Percentiles rank a stretch among this genome's conserved stretches.
These are phyloP conservation scores for Pheosia tremula DNA, from an alignment of 2,888 invertebrate genomes.

Conservation along the genomic window DNA sequence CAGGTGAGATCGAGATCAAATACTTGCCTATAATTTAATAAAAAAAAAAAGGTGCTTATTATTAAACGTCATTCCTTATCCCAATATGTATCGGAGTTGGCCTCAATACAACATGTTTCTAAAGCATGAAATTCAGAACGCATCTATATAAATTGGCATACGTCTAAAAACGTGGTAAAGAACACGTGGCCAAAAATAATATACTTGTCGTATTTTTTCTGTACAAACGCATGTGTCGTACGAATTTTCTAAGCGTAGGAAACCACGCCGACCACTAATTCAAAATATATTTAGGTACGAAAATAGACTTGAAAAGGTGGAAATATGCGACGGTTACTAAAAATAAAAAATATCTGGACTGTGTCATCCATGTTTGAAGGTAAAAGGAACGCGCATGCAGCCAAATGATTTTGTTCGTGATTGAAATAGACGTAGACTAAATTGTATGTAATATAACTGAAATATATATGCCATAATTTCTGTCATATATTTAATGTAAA, in stretches of 20 bases:
- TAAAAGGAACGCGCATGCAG: neutral
- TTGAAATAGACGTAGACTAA: neutral
- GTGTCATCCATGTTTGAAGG: neutral
- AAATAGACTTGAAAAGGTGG: neutral
- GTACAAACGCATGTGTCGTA: constrained; percentile 29
- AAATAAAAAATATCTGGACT: neutral
- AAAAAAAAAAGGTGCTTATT: no score
- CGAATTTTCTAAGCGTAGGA: constrained; percentile 22
- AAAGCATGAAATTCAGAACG: neutral
- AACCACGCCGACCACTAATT: neutral
- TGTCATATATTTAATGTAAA: neutral
- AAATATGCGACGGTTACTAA: neutral
- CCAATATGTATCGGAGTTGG: no score
- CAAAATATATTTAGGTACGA: neutral
- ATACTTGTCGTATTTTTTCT: constrained; percentile 1
- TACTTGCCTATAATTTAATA: no score
- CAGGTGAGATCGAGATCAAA: no score
- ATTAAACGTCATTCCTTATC: no score
- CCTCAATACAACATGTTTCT: neutral
- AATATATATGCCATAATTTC: neutral
- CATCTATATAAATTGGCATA: neutral
- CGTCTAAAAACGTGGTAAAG: neutral
- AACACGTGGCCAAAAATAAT: neutral
- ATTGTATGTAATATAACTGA: no score
- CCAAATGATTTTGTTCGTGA: neutral